Percentiles rank a stretch among this genome's conserved stretches.
Conservation (phyloP, 2,888 invertebrate species). For the Eupithecia subfuscata region DNA sequence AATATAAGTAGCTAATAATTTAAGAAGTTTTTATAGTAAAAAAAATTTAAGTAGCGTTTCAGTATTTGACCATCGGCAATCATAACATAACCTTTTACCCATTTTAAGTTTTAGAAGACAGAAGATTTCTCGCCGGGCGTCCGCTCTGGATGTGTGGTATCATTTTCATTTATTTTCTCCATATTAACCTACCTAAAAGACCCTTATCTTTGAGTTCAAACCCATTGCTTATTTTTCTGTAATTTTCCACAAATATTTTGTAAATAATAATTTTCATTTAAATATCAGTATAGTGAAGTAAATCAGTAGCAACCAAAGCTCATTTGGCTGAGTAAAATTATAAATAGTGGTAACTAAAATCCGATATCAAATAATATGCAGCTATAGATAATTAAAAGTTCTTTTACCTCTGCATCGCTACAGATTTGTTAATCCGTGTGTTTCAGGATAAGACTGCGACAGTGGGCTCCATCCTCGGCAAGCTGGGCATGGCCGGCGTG, state of each 20-base stretch:
- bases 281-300: background rate
- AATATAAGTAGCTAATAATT: too few relatives aligned
- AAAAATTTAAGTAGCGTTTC: background rate
- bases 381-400: background rate
- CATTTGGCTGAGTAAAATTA: background rate
- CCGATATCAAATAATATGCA: background rate
- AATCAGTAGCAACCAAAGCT: background rate
- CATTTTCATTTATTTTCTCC: slow-evolving; percentile 18
- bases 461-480: slow-evolving; percentile 76
- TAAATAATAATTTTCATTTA: background rate
- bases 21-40: too few relatives aligned
- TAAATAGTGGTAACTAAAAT: background rate
- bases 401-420: background rate
- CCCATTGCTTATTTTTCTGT: background rate
- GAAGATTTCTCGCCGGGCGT: slow-evolving; percentile 12
- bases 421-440: background rate
- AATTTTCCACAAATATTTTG: background rate
- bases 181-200: background rate
- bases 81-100: background rate
- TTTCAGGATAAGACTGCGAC: slow-evolving; percentile 78
- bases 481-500: slow-evolving; percentile 84
- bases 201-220: background rate
- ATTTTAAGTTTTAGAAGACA: slow-evolving; percentile 7
- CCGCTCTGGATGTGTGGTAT: slow-evolving; percentile 24
- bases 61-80: background rate